Percentiles rank a stretch among this genome's conserved stretches.
Evolutionary conservation across 2,113 vertebrate genomes (phyloP).

Genomic region (Corythornis vintsioides): DNA sequence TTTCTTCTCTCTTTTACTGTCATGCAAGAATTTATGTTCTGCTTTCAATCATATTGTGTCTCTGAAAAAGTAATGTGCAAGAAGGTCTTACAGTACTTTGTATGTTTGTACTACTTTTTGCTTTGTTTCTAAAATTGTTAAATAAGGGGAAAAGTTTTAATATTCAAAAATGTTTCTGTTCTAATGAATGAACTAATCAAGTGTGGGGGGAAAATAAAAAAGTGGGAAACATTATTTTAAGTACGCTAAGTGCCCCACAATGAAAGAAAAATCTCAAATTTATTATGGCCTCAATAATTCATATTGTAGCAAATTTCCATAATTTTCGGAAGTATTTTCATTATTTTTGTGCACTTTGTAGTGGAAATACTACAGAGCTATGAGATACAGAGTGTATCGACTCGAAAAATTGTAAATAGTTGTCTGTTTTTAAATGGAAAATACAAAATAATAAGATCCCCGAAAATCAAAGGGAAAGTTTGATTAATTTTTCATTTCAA

Average conservation of each 20-base stretch:
- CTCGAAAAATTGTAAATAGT: not conserved
- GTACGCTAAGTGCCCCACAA: not conserved
- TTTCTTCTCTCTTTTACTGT: not conserved
- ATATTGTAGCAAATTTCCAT: not conserved
- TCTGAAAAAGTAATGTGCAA: not conserved
- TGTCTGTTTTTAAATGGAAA: not conserved
- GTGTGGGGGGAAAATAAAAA: not conserved
- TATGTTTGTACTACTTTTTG: not conserved
- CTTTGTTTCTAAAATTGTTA: not conserved
- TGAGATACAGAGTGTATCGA: not conserved
- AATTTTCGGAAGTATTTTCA: not conserved
- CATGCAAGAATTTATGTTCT: not conserved
- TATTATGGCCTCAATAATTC: not conserved
- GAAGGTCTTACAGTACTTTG: not conserved
- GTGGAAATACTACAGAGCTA: not conserved
- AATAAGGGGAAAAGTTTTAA: not conserved
- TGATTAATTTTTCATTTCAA: not conserved
- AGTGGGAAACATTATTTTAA: not conserved
- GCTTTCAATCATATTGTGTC: not conserved
- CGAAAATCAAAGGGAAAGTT: not conserved
- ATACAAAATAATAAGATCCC: not conserved
- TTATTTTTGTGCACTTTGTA: not conserved
- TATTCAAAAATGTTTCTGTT: not conserved
- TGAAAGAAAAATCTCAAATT: not conserved
- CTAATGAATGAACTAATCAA: rapidly evolving